phyloP scores from a whole-genome alignment of 2,888 invertebrate species.

The Ellobium chinense region DNA sequence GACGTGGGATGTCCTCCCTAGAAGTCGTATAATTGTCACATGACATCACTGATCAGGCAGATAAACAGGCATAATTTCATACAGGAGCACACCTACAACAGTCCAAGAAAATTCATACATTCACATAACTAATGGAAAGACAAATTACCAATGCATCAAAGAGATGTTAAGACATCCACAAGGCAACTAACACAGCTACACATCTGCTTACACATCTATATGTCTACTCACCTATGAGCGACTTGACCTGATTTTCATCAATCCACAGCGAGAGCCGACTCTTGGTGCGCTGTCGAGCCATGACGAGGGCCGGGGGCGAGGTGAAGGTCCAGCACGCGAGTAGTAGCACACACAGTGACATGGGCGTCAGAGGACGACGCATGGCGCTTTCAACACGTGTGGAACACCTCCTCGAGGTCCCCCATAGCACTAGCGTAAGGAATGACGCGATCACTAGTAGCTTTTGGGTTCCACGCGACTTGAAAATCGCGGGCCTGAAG shows the following conservation, averaged over 20 bases:
- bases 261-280: constrained; percentile 36
- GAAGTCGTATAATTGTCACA: no score
- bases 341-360: constrained; percentile 32
- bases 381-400: constrained; percentile 24
- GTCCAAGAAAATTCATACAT: no score
- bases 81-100: no score
- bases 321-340: constrained; percentile 31
- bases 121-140: no score
- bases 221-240: constrained; percentile 36
- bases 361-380: constrained; percentile 30
- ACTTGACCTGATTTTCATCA: constrained; percentile 30
- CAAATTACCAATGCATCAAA: no score
- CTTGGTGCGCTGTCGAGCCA: constrained; percentile 28
- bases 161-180: no score
- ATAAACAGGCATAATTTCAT: no score
- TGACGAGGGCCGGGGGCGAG: constrained; percentile 18
- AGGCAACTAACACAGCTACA: no score
- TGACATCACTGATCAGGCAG: no score
- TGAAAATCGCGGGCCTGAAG: constrained; percentile 22
- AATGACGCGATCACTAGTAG: neutral
- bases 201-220: no score
- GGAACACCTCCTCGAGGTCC: neutral
- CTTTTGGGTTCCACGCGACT: constrained; percentile 21
- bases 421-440: constrained; percentile 35
- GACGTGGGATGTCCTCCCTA: no score